These are phyloP conservation scores for Seriola aureovittata DNA, from an alignment of 2,113 vertebrate genomes.

Conservation along the genomic window DNA sequence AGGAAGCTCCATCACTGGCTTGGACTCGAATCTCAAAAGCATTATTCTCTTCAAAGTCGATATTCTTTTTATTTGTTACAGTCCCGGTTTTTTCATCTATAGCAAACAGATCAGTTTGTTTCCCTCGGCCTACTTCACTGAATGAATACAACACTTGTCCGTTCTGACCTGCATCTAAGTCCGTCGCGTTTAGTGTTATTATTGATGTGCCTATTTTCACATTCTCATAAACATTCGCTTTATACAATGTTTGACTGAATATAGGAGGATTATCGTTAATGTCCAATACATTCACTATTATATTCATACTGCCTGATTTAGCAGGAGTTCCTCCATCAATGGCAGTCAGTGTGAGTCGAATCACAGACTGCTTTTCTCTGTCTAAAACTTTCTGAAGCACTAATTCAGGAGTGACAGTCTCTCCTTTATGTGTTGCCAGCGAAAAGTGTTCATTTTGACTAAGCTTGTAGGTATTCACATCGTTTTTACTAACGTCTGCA, in stretches of 20 bases:
- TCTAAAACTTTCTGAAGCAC: conserved; percentile 87
- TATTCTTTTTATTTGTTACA: conserved; percentile 58
- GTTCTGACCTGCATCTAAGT: conserved; percentile 87
- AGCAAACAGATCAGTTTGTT: conserved; percentile 83
- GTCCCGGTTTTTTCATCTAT: conserved; percentile 62
- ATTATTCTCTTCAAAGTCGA: conserved; percentile 85
- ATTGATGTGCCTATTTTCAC: conserved; percentile 78
- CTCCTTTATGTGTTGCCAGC: conserved; percentile 72
- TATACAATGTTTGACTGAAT: conserved; percentile 84
- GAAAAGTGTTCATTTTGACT: conserved; percentile 77
- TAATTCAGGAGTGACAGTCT: conserved; percentile 74
- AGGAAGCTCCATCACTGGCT: conserved; percentile 85
- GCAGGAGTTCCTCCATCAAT: conserved; percentile 89
- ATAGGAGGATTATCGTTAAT: conserved; percentile 89
- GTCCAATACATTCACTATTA: conserved; percentile 88
- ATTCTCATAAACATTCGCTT: conserved; percentile 86
- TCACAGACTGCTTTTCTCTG: conserved; percentile 85
- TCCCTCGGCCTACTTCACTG: conserved; percentile 77
- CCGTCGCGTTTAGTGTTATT: conserved; percentile 87
- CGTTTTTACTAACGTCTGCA: conserved; percentile 78
- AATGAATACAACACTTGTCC: conserved; percentile 88
- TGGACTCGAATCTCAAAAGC: conserved; percentile 88
- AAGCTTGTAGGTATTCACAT: conserved; percentile 74
- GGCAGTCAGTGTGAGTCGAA: conserved; percentile 85
- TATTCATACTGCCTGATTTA: conserved; percentile 79